Conservation (phyloP, 2,888 invertebrate species). For the Clepsis dumicolana region DNA sequence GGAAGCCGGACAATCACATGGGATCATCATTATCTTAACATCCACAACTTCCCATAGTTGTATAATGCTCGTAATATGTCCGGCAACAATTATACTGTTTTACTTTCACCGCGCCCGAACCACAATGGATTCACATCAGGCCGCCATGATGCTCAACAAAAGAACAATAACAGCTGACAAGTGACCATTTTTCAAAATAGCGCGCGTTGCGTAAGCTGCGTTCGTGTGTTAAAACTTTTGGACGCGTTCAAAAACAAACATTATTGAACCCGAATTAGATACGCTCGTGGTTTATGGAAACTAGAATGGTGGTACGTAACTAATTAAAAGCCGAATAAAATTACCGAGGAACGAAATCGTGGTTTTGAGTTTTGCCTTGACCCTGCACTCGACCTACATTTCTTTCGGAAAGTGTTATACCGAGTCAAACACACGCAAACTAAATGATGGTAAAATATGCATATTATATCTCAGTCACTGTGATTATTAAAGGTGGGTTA, state of each 20-base stretch:
- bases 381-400: conserved; percentile 35
- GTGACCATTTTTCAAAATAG: conserved; percentile 40
- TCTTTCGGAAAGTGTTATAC: conserved; percentile 28
- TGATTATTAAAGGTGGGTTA: conserved; percentile 28
- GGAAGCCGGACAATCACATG: conserved; percentile 36
- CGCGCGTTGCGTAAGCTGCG: conserved; percentile 36
- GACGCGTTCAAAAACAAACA: conserved; percentile 28
- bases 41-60: conserved; percentile 38
- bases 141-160: conserved; percentile 39
- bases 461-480: conserved; percentile 27
- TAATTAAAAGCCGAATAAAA: conserved; percentile 14
- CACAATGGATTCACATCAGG: conserved; percentile 35
- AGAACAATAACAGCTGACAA: conserved; percentile 40
- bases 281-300: conserved; percentile 5
- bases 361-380: conserved; percentile 28
- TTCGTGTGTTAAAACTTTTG: conserved; percentile 19
- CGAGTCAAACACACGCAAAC: conserved; percentile 21
- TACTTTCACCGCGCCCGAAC: conserved; percentile 40
- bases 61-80: conserved; percentile 36
- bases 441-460: conserved; percentile 33
- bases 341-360: conserved; percentile 9
- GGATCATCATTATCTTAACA: conserved; percentile 30
- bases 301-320: neutral
- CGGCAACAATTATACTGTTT: conserved; percentile 35
- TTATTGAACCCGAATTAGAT: conserved; percentile 2